Conservation (phyloP, 2,113 vertebrate species). For the Myrmecophaga tridactyla region DNA sequence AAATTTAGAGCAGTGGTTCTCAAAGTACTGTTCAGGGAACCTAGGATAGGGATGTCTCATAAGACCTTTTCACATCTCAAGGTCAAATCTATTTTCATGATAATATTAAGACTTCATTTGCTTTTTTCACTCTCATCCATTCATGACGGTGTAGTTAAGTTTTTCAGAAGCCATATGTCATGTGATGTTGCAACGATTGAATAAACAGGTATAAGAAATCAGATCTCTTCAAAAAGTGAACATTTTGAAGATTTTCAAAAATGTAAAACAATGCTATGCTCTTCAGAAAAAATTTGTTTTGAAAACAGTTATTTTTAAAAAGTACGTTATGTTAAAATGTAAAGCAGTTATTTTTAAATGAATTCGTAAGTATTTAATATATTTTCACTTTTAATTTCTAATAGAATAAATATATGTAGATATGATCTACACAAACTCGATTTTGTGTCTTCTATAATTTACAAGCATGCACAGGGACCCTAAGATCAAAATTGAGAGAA, state of each 20-base stretch:
- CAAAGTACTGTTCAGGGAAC: background rate
- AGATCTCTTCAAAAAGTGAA: background rate
- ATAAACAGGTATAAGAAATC: background rate
- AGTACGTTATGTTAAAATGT: background rate
- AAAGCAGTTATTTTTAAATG: background rate
- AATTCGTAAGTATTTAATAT: background rate
- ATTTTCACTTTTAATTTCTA: background rate
- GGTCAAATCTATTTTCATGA: background rate
- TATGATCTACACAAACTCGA: background rate
- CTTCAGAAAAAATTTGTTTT: background rate
- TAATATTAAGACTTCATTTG: background rate
- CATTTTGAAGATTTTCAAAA: background rate
- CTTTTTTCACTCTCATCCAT: background rate
- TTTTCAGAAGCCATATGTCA: background rate
- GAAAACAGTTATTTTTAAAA: conserved; percentile 13
- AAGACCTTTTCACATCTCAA: background rate
- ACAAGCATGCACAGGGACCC: background rate
- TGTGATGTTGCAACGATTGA: background rate
- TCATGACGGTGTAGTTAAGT: background rate
- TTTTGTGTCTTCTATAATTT: background rate
- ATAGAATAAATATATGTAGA: background rate
- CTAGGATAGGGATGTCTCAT: background rate
- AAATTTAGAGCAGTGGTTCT: background rate
- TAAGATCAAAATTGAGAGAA: background rate
- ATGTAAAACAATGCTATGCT: background rate